Evolutionary conservation across 2,113 vertebrate genomes (phyloP).

Genomic region (Anseranas semipalmata): DNA sequence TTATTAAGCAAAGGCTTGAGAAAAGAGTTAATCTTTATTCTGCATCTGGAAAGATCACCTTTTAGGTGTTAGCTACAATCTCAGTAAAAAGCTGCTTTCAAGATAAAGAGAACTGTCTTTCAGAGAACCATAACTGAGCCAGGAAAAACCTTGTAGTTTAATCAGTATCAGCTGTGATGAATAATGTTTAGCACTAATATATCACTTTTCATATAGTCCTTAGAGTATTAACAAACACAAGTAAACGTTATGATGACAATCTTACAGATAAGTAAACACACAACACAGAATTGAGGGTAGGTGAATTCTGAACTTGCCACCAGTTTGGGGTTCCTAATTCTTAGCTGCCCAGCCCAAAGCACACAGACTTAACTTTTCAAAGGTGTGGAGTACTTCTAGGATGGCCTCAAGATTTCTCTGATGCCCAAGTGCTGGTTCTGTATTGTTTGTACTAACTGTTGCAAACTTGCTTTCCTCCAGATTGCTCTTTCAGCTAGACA

Average conservation of each 20-base stretch:
- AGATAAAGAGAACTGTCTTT: background rate
- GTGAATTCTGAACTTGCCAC: fast-evolving
- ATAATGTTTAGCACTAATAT: background rate
- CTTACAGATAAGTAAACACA: background rate
- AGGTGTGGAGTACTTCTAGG: background rate
- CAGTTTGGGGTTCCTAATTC: background rate
- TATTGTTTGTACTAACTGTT: background rate
- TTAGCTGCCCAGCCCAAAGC: background rate
- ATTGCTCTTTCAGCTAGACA: background rate
- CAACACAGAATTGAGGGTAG: background rate
- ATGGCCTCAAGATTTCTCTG: background rate
- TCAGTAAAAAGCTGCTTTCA: background rate
- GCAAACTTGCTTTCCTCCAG: background rate
- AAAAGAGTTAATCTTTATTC: background rate
- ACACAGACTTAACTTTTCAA: background rate
- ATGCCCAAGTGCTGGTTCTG: background rate
- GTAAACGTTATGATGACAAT: background rate
- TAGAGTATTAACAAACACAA: background rate
- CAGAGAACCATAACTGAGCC: background rate
- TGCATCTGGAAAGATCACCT: background rate
- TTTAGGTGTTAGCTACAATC: background rate
- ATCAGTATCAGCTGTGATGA: background rate
- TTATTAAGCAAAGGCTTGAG: background rate
- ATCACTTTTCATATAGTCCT: background rate
- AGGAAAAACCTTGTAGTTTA: background rate